phyloP scores from a whole-genome alignment of 2,888 invertebrate species.

The Diaprepes abbreviatus region DNA sequence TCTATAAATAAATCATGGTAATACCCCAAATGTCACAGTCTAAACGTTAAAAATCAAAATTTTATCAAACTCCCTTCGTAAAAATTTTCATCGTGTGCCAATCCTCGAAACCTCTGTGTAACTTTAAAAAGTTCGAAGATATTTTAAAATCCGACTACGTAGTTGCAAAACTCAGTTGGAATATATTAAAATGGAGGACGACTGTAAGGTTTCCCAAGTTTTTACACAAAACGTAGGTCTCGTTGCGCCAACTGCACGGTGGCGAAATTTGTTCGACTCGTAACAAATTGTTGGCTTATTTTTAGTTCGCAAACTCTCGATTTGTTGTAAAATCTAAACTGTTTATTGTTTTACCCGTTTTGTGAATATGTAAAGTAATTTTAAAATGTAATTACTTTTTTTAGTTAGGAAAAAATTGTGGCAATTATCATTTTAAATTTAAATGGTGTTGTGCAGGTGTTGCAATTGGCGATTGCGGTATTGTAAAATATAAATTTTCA shows the following conservation, averaged over 20 bases:
- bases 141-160: conserved; percentile 37
- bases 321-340: not conserved
- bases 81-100: not conserved
- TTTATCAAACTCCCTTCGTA: not conserved
- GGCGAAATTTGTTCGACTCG: conserved; percentile 28
- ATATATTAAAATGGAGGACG: conserved; percentile 49
- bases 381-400: conserved; percentile 13
- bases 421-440: conserved; percentile 8
- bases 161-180: conserved; percentile 46
- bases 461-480: conserved; percentile 26
- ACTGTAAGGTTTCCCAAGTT: conserved; percentile 43
- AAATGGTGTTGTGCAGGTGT: conserved; percentile 23
- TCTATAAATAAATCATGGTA: too few species aligned
- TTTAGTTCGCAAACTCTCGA: conserved; percentile 20
- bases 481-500: conserved; percentile 39
- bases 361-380: conserved; percentile 5
- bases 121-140: conserved; percentile 17
- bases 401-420: conserved; percentile 8
- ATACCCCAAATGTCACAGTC: too few species aligned
- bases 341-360: conserved; percentile 7
- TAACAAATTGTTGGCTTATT: conserved; percentile 30
- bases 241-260: conserved; percentile 31
- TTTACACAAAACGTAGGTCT: conserved; percentile 40
- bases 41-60: too few species aligned
- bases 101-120: conserved; percentile 1